Evolutionary conservation across 2,888 invertebrate genomes (phyloP), one percentile per base, ranked within the genome.

Genomic region (Thecophora atra): DNA sequence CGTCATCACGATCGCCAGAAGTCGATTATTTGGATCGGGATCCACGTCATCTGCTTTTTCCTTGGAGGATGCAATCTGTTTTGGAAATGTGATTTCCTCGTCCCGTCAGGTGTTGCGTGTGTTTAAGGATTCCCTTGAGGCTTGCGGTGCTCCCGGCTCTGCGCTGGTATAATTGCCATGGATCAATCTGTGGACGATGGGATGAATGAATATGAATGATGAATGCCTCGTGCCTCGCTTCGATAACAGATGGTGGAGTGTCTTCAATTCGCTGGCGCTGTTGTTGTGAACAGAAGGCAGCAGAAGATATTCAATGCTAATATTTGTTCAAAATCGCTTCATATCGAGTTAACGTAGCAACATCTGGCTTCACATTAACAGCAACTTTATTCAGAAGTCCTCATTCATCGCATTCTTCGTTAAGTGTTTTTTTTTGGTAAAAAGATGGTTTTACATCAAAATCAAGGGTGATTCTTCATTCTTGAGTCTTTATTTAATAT

Each of bases 41-140:
- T 74, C 75, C 60, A 71, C 73, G 64, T 74, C 74, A 74, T 75
- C 73, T 76, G 75, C 58, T 71, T 63, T 47, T 52, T 60, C 15
- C 17, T 11, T 15, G 60, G 26, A 64, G 52, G 63, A 51, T 68
- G n/a, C 60, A 67, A 62, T 72, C 37, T 73, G 72, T 66, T 71
- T 54, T 68, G n/a, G 17, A 24, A 37, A 28, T 51, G 47, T 30
- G 26, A 0, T 37, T 37, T 42, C 4, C 28, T 13, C 26, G 44
- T 42, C 37, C 42, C 67, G 72, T 75, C 73, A 76, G 73, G 75
- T 75, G 73, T 74, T 75, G 54, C n/a, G 42, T 67, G 24, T 19
- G 8, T 26, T 58, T 52, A 17, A 51, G 19, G 24, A 1, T 24
- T n/a, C n/a, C 52, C n/a, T 52, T 5, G 5, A 24, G 19, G 7